Base-by-base conservation (phyloP, 2,113 vertebrate genomes). In the Amblyopsis rosae region DNA sequence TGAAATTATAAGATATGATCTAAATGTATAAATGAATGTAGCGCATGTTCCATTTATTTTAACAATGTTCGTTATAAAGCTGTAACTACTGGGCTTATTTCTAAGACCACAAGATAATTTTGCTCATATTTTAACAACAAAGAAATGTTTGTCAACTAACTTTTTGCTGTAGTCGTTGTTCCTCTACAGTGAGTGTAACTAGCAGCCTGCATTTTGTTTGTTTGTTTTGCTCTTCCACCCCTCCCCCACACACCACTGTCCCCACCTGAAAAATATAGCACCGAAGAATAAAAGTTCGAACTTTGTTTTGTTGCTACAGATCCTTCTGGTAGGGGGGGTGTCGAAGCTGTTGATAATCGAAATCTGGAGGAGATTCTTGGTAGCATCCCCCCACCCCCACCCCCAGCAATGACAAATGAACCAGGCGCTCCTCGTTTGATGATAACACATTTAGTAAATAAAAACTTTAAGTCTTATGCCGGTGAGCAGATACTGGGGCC, bases 391-490 rank as follows among this genome's bases (percentile, higher is more conserved):
- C 95, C 97, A 92, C 96, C 97, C 88, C 98, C 97, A 74, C 96
- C 94, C 92, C 96, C 97, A 82, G 94, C 96, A 77, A 98, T 99
- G 97, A 93, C 96, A 93, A 98, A 94, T 90, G 98, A 99, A 94
- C 91, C 96, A 62, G 97, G 98, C 80, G 96, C 97, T 91, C 96
- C 97, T 87, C 96, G 97, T 67, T 94, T 99, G 66, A 99, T 99
- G 97, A 99, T 99, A 90, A 96, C 96, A 33, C 97, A 99, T 84
- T 97, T 99, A 90, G 94, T 99, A 79, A 99, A 98, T 90, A 93
- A 94, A 76, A 98, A 99, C 93, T 99, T 99, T 93, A 99, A 99
- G 87, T 99, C 98, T 4, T 99, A 98, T 59, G 95, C 96, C 49
- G 96, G 96, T 51, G 93, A 96, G 82, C 92, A 95, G 93, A 92